Evolutionary conservation across 2,888 invertebrate genomes (phyloP), one percentile per base, ranked within the genome.

Genomic region (Mesoligia furuncula): DNA sequence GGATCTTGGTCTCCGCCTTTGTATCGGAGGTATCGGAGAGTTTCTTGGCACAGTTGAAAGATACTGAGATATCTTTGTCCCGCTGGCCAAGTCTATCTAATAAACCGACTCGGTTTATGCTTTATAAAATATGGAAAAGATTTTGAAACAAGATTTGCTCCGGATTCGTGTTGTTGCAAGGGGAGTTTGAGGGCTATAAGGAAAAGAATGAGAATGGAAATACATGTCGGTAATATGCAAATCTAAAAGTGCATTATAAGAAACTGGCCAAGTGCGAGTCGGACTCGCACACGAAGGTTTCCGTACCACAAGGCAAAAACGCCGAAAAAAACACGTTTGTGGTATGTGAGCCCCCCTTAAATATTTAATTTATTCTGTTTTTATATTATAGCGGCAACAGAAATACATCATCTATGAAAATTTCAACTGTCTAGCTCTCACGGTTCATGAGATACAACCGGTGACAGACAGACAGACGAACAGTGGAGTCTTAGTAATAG

Each of bases 101-200:
- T 85, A 85, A 83, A 85, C 70, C 54, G 64, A 70, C 67, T 73
- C 66, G 39, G 75, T 82, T 79, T 85, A 85, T 76, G 73, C 67
- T 73, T 85, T 77, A 62, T 82, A 85, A 81, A 85, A 81, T 82
- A 84, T 85, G 85, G 81, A 68, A 75, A 78, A 81, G 39, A 67
- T 85, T 85, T 79, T 85, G 76, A 70, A 76, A 80, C 80, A 68
- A 79, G 71, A 72, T 82, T 85, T 79, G 82, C 61, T 85, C 36
- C 31, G 24, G 27, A 51, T 79, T 75, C 61, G 15, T 73, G 42
- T 62, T 65, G 54, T 57, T 68, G 68, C 24, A 65, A 45, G 64
- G 27, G 20, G 13, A n/a, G n/a, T 68, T 54, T 69, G 54, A 42
- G n/a, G 36, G 45, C 36, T 66, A 20, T 68, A 27, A 36, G 71